Evolutionary conservation across 2,888 invertebrate genomes (phyloP).

Genomic region (Stegophylla sp.): DNA sequence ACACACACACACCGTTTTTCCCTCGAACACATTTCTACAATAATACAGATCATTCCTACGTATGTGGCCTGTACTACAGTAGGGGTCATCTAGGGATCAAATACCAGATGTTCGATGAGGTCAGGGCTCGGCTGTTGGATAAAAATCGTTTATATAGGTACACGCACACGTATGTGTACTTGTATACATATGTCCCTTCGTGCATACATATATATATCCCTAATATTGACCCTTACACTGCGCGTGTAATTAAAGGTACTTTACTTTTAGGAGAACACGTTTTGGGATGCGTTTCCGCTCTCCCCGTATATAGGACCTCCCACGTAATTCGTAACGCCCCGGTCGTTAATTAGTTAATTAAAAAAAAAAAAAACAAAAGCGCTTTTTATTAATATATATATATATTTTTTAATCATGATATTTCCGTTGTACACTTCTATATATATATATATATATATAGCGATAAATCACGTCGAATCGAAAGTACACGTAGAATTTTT

Average conservation of each 20-base stretch:
- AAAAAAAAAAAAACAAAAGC: conserved; percentile 7
- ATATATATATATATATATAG: too few species aligned
- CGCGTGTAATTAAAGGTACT: too few species aligned
- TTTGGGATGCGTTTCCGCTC: conserved; percentile 13
- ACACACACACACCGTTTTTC: too few species aligned
- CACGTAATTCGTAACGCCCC: conserved; percentile 40
- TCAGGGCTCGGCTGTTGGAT: conserved; percentile 10
- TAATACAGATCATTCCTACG: too few species aligned
- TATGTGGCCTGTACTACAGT: too few species aligned
- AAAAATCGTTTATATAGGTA: conserved; percentile 1
- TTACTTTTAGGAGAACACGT: conserved; percentile 15
- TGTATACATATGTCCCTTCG: neutral
- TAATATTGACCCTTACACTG: conserved; percentile 8
- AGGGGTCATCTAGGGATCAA: conserved; percentile 25
- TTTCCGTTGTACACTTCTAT: neutral
- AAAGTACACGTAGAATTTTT: neutral
- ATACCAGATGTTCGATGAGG: conserved; percentile 49
- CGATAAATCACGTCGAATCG: conserved; percentile 8
- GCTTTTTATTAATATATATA: neutral
- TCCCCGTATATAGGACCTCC: conserved; percentile 27
- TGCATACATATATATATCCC: neutral
- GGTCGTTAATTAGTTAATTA: conserved; percentile 39
- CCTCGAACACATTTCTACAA: too few species aligned
- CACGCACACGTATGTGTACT: neutral
- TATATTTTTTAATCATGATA: conserved; percentile 13